Conservation (phyloP, 92 coral and sea anemone species). For the Galaxea fascicularis region DNA sequence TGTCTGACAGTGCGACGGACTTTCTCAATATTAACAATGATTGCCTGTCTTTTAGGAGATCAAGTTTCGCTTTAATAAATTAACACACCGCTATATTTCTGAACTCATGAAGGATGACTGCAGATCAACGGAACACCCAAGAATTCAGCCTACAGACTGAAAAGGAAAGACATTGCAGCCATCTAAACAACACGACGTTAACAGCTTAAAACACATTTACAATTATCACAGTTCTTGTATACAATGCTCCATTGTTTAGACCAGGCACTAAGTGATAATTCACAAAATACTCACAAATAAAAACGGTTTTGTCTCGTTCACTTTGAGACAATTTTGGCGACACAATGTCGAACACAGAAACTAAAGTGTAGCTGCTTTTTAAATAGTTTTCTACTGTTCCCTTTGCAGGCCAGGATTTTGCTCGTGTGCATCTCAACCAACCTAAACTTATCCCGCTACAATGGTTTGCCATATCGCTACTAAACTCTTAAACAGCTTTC, state of each 20-base stretch:
- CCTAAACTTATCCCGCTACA: background rate
- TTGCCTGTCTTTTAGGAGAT: slow-evolving; percentile 73
- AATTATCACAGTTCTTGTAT: background rate
- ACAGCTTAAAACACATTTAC: background rate
- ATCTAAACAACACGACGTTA: background rate
- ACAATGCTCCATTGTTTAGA: slow-evolving; percentile 41
- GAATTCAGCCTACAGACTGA: background rate
- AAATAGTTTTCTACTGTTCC: too few relatives aligned
- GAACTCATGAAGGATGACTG: background rate
- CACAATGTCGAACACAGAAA: too few relatives aligned
- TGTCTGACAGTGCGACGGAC: slow-evolving; percentile 41
- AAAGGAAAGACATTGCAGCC: background rate
- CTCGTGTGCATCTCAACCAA: too few relatives aligned
- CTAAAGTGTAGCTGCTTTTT: too few relatives aligned
- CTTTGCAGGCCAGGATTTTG: too few relatives aligned
- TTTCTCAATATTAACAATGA: slow-evolving; percentile 68
- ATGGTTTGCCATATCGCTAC: background rate
- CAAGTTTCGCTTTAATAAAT: slow-evolving; percentile 63
- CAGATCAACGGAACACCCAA: background rate
- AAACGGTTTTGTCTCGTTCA: background rate
- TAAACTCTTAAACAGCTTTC: background rate
- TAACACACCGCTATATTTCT: slow-evolving; percentile 69
- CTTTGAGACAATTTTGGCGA: too few relatives aligned
- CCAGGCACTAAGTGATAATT: background rate
- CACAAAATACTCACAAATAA: background rate